Base-by-base conservation (phyloP, 2,797 vertebrate species). In the Hafferia zeledoni region DNA sequence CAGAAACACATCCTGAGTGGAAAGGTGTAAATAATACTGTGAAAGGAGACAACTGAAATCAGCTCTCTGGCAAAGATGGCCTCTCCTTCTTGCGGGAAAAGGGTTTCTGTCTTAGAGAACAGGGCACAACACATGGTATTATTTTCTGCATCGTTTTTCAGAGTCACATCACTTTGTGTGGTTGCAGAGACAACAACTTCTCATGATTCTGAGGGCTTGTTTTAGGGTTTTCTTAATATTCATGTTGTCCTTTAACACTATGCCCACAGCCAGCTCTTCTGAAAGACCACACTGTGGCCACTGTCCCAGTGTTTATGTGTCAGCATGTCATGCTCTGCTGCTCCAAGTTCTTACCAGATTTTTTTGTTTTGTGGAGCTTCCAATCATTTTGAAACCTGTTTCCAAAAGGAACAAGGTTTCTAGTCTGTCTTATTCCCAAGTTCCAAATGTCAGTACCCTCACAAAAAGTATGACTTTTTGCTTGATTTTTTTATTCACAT, bases 41-140 rank as follows among this genome's bases (percentile, higher is more conserved):
- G 15, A 31, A 90, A 57, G 17, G 11, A 43, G 22, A 17, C 52
- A 44, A 59, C 2, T 22, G 23, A 59, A 59, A 59, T 44, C 41
- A 67, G n/a, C 14, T 57, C 25, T 37, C n/a, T 39, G 30, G 57
- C 22, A 83, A 55, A 83, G 17, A 20, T 16, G 16, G 9, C n/a
- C 22, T 35, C 28, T 52, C 27, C n/a, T 10, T 33, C 16, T 17
- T 22, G 5, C 7, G 22, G 25, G 25, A 83, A 69, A 83, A 20
- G 2, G 17, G 14, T 55, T 70, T 64, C 13, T 39, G 1, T 37
- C 18, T 67, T 22, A 47, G 12, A 52, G 28, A 86, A 71, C 17
- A 33, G 19, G 12, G 19, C 17, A 33, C 0, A 0, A 39, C 9
- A 63, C 4, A 7, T 4, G 53, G 9, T 10, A 27, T 17, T 53